phyloP scores from a whole-genome alignment of 2,113 vertebrate genomes.

The Odocoileus virginianus region DNA sequence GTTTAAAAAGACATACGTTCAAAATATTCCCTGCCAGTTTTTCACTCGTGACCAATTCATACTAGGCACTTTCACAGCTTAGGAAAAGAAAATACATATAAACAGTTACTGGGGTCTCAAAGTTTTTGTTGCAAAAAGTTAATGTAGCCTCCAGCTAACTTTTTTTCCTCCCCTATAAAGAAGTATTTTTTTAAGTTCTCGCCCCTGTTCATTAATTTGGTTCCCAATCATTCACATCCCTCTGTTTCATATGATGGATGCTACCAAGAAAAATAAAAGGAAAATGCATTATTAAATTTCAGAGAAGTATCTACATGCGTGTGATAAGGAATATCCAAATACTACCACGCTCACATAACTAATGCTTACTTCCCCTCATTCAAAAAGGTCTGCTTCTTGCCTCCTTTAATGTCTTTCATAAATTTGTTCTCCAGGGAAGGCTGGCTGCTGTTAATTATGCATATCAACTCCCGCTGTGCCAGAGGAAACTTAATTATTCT shows the following conservation, averaged over 20 bases:
- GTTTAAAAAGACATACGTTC: neutral
- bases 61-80: neutral
- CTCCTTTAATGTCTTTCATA: slow-evolving; percentile 22
- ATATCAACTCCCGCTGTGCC: slow-evolving; percentile 40
- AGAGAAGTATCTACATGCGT: neutral
- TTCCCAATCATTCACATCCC: slow-evolving; percentile 37
- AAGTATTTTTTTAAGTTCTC: slow-evolving; percentile 8
- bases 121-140: neutral
- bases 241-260: neutral
- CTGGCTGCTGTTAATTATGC: slow-evolving; percentile 57
- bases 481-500: slow-evolving; percentile 70
- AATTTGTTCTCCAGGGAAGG: slow-evolving; percentile 17
- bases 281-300: neutral
- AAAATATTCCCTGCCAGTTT: neutral
- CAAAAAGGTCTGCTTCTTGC: neutral
- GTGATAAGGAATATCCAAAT: neutral
- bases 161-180: neutral
- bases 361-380: neutral
- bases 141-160: neutral
- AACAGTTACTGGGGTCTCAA: neutral
- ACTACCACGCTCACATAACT: neutral
- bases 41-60: neutral
- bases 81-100: neutral
- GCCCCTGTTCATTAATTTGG: neutral
- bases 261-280: neutral